Evolutionary conservation across 1,140 invertebrate genomes (phyloP).

Genomic region (Zaprionus gabonicus): DNA sequence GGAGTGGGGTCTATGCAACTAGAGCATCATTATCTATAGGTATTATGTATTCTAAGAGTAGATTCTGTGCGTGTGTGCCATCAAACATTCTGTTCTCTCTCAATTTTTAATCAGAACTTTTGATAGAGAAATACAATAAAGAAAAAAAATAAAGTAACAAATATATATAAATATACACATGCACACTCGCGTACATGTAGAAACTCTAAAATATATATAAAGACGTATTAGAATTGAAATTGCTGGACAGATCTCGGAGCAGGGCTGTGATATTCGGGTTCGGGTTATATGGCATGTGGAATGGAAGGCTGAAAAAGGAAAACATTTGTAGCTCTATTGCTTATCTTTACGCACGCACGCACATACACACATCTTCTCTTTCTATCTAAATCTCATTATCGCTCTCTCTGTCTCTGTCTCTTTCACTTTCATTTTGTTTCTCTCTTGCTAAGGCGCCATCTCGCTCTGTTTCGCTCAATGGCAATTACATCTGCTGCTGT

Average conservation of each 20-base stretch:
- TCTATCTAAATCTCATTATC: conserved; percentile 27
- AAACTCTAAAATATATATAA: too few species aligned
- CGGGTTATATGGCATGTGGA: neutral
- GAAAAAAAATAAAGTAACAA: conserved; percentile 3
- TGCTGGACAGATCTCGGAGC: neutral
- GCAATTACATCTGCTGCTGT: conserved; percentile 9
- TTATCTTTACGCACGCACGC: neutral
- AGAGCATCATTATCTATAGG: neutral
- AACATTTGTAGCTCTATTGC: neutral
- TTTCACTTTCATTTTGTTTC: conserved; percentile 2
- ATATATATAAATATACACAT: conserved; percentile 3
- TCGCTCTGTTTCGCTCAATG: conserved; percentile 31
- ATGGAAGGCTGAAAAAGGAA: neutral
- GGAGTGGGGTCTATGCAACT: neutral
- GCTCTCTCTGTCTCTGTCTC: conserved; percentile 2
- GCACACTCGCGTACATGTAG: neutral
- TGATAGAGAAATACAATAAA: conserved; percentile 3
- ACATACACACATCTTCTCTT: conserved; percentile 3
- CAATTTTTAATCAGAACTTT: neutral
- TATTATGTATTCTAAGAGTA: neutral
- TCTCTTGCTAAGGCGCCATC: conserved; percentile 41
- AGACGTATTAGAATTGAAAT: neutral
- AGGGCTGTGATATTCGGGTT: neutral
- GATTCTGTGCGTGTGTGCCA: conserved; percentile 9
- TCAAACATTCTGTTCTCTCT: neutral